Evolutionary conservation across 2,113 vertebrate species (phyloP).

Genomic region (Ictalurus punctatus): DNA sequence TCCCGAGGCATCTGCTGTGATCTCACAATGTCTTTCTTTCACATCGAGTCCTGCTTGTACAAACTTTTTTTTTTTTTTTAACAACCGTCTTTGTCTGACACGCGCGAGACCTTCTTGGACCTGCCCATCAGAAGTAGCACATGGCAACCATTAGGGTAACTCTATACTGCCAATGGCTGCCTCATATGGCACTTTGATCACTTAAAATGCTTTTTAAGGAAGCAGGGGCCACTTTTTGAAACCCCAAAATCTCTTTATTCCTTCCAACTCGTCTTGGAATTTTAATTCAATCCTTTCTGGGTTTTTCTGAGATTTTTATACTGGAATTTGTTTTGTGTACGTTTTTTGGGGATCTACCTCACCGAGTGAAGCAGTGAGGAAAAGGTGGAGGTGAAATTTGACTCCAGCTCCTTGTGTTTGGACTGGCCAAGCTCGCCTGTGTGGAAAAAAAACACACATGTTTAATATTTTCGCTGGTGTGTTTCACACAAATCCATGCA

Average conservation of each 20-base stretch:
- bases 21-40: constrained; percentile 48
- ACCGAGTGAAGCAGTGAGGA: constrained; percentile 14
- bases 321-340: constrained; percentile 50
- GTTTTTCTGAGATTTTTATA: constrained; percentile 40
- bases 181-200: constrained; percentile 49
- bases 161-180: constrained; percentile 46
- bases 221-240: constrained; percentile 30
- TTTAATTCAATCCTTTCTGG: constrained; percentile 54
- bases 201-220: constrained; percentile 57
- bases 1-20: constrained; percentile 53
- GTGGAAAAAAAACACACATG: constrained; percentile 26
- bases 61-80: constrained; percentile 42
- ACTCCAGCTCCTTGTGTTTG: constrained; percentile 43
- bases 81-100: constrained; percentile 41
- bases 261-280: constrained; percentile 51
- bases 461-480: constrained; percentile 49
- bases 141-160: constrained; percentile 54
- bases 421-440: constrained; percentile 33
- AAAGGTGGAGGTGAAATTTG: constrained; percentile 48
- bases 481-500: constrained; percentile 41
- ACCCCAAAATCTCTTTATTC: constrained; percentile 45
- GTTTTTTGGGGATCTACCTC: constrained; percentile 42
- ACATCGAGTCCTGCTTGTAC: constrained; percentile 40
- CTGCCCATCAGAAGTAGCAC: constrained; percentile 50
- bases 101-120: constrained; percentile 36